A percentile compares a stretch with the other conserved stretches of the same genome.
Conservation (phyloP, 2,888 invertebrate species). For the Temnothorax unifasciatus region DNA sequence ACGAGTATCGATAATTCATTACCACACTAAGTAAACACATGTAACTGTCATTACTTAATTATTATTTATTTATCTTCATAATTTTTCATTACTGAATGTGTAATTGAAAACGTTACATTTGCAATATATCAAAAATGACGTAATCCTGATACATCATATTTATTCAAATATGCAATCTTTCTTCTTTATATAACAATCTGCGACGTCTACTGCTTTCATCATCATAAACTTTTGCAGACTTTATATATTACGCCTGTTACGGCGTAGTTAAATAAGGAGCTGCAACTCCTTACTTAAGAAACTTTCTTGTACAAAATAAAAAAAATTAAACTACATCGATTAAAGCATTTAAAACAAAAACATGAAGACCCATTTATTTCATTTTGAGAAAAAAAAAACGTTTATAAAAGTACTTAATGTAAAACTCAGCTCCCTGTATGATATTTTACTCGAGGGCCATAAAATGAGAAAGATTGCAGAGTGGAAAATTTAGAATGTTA, state of each 20-base stretch:
- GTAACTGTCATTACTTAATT: neutral
- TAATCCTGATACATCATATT: neutral
- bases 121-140: neutral
- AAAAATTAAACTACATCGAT: neutral
- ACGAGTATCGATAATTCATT: neutral
- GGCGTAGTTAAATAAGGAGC: neutral
- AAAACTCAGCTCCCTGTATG: neutral
- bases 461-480: slow-evolving; percentile 22
- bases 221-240: slow-evolving; percentile 12
- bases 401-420: slow-evolving; percentile 21
- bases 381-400: slow-evolving; percentile 7
- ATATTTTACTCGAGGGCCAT: neutral
- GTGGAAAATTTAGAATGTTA: slow-evolving; percentile 14
- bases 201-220: neutral
- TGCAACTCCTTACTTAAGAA: neutral
- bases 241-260: neutral
- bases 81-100: neutral
- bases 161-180: neutral
- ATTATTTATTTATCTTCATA: slow-evolving; percentile 5
- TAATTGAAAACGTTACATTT: neutral
- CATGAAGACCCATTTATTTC: slow-evolving; percentile 6
- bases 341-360: slow-evolving; percentile 15
- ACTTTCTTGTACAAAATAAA: neutral
- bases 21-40: neutral
- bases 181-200: neutral